A percentile compares a stretch with the other conserved stretches of the same genome.
Evolutionary conservation across 2,113 vertebrate species (phyloP).

Genomic region (Lichenostomus cassidix): DNA sequence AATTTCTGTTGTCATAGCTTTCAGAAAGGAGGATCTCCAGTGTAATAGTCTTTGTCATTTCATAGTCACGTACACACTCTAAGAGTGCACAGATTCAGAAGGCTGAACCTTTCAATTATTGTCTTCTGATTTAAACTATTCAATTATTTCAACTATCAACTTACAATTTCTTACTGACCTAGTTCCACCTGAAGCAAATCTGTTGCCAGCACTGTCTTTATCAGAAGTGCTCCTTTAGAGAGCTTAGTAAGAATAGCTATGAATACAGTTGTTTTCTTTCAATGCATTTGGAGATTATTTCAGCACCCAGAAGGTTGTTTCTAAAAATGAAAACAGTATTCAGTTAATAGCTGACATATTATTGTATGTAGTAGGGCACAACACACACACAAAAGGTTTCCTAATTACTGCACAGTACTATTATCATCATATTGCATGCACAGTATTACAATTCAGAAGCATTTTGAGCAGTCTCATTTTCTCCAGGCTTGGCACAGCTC

Average conservation of each 20-base stretch:
- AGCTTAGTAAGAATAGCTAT: neutral
- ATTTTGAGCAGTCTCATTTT: neutral
- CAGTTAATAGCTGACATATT: neutral
- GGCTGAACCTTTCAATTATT: neutral
- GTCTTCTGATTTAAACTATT: neutral
- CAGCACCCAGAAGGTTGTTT: neutral
- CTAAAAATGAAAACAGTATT: neutral
- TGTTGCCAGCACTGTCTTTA: neutral
- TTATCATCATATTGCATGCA: neutral
- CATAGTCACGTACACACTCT: neutral
- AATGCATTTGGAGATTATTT: slow-evolving; percentile 2
- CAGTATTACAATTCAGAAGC: neutral
- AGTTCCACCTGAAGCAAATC: neutral
- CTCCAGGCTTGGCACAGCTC: neutral
- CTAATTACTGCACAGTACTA: neutral
- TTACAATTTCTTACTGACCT: neutral
- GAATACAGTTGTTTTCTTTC: neutral
- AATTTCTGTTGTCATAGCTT: neutral
- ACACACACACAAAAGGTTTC: neutral
- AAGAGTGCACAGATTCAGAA: neutral
- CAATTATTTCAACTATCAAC: neutral
- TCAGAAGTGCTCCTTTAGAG: neutral
- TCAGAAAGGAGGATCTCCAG: neutral
- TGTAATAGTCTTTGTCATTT: slow-evolving; percentile 5
- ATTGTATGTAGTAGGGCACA: neutral